phyloP scores from a whole-genome alignment of 1,140 invertebrate species.

The Drosophila ogumai region DNA sequence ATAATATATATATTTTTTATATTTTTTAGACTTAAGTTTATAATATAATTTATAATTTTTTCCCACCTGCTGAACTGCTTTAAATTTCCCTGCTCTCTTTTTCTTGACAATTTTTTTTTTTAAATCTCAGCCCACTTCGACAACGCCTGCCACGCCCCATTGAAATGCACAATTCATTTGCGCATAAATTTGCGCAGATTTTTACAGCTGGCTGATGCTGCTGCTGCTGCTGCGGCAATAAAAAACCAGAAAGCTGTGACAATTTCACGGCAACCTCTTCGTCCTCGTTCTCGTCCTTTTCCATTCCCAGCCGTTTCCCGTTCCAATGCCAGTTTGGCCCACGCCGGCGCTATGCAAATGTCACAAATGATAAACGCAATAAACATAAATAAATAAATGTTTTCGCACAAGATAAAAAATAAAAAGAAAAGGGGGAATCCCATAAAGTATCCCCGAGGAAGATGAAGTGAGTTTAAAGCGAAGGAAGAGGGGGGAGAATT shows the following conservation, averaged over 20 bases:
- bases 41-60: too few relatives aligned
- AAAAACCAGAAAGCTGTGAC: conserved; percentile 72
- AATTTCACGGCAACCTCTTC: conserved; percentile 67
- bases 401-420: background rate
- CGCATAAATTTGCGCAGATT: conserved; percentile 78
- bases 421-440: conserved; percentile 5
- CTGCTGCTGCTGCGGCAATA: conserved; percentile 33
- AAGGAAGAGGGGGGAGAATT: conserved; percentile 6
- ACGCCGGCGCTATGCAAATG: conserved; percentile 77
- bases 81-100: background rate
- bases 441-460: conserved; percentile 36
- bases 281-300: conserved; percentile 10
- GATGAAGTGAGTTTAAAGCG: conserved; percentile 46
- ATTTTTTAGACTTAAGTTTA: background rate
- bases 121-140: conserved; percentile 8
- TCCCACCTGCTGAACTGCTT: conserved; percentile 3
- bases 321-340: conserved; percentile 22
- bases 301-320: conserved; percentile 27
- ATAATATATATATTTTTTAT: too few relatives aligned
- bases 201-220: conserved; percentile 44
- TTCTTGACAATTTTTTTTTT: conserved; percentile 1
- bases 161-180: conserved; percentile 77
- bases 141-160: conserved; percentile 41
- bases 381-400: conserved; percentile 77
- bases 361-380: conserved; percentile 82